Percentiles rank a stretch among this genome's conserved stretches.
phyloP scores from a whole-genome alignment of 2,113 vertebrate genomes.

The Coreoperca whiteheadi region DNA sequence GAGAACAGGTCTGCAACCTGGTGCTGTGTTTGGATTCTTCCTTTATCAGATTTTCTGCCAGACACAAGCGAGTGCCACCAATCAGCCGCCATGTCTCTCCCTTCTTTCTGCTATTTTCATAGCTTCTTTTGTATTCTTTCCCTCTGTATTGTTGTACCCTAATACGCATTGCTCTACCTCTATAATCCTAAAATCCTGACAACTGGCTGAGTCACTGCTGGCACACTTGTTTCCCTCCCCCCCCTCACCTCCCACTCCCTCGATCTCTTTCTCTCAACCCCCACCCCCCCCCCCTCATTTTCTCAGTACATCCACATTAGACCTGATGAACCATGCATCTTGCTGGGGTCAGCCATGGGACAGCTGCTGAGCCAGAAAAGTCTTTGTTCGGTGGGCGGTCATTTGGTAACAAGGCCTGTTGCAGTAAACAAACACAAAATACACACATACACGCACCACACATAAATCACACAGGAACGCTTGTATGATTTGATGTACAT shows the following conservation, averaged over 20 bases:
- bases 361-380: constrained; percentile 71
- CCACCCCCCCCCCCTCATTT: constrained; percentile 28
- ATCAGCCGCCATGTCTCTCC: neutral
- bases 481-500: constrained; percentile 32
- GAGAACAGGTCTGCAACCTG: constrained; percentile 48
- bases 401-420: constrained; percentile 56
- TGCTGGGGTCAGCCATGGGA: constrained; percentile 69
- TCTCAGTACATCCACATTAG: constrained; percentile 51
- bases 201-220: constrained; percentile 48
- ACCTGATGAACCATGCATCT: constrained; percentile 64
- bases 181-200: constrained; percentile 36
- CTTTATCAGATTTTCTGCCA: constrained; percentile 16
- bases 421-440: constrained; percentile 37
- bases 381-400: constrained; percentile 59
- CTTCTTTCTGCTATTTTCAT: neutral
- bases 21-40: constrained; percentile 26
- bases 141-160: neutral
- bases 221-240: constrained; percentile 5
- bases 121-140: neutral
- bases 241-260: too few species aligned
- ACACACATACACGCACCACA: neutral
- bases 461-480: neutral
- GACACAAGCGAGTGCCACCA: constrained; percentile 22
- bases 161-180: neutral
- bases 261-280: neutral